These are phyloP conservation scores for Bufotes viridis DNA, from an alignment of 2,797 vertebrate genomes.

Conservation along the genomic window DNA sequence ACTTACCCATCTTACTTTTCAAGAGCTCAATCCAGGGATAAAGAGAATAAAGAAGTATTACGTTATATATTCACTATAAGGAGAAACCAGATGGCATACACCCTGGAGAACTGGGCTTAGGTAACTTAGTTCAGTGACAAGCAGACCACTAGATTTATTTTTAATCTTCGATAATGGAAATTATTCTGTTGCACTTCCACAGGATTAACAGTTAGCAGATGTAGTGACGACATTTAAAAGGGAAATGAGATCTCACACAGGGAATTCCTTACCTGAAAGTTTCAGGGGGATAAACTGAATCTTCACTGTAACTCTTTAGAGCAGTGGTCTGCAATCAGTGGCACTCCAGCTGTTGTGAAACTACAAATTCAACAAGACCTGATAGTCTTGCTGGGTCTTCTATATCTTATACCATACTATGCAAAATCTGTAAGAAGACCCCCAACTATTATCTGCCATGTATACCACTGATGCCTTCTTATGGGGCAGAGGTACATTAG, in stretches of 20 bases:
- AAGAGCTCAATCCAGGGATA: constrained; percentile 31
- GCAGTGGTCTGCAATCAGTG: background rate
- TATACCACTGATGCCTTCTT: too few species aligned
- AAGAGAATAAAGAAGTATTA: constrained; percentile 42
- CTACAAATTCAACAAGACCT: background rate
- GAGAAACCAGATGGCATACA: constrained; percentile 51
- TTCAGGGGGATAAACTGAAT: background rate
- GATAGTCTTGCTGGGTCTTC: background rate
- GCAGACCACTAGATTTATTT: constrained; percentile 45
- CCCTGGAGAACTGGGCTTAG: constrained; percentile 39
- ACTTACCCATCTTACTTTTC: constrained; percentile 38
- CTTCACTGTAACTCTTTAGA: background rate
- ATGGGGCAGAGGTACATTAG: too few species aligned
- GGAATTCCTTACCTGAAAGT: constrained; percentile 34
- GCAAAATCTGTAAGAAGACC: too few species aligned
- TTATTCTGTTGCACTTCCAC: constrained; percentile 39
- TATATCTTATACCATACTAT: too few species aligned
- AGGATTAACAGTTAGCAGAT: constrained; percentile 52
- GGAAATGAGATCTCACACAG: constrained; percentile 32
- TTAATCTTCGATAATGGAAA: constrained; percentile 43
- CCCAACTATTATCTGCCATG: too few species aligned
- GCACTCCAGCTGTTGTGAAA: background rate
- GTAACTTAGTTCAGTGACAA: constrained; percentile 37
- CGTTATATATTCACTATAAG: constrained; percentile 34
- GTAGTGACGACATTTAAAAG: constrained; percentile 40